Base-by-base conservation (phyloP, 2,888 invertebrate species). In the Tyria jacobaeae region DNA sequence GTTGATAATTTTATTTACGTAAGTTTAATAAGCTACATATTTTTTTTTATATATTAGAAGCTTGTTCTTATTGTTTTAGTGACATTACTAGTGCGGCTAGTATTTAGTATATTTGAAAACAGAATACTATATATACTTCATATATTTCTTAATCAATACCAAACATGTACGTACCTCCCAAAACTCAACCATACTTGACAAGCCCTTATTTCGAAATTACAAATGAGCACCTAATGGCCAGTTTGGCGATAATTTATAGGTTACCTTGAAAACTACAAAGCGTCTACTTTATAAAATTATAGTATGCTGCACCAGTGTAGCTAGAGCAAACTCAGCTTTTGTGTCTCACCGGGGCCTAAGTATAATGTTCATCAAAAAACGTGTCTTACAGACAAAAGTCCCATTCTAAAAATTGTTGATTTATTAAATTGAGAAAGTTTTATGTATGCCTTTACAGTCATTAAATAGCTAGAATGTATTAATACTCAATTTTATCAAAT, bases 231-330 rank as follows among this genome's bases (percentile, higher is more conserved):
- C 21, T 51, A 56, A 12, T 37, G 27, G 27, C 37, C 51, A 44
- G 56, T 44, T 56, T 21, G 50, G 14, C 9, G 31, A 51, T 21
- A 61, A 56, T 61, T 61, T 62, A 53, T 50, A 31, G 21, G 35
- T 50, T 51, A 24, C 31, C 17, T 56, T 12, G 21, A 10, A 49
- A 41, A 63, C 62, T 56, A 27, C 39, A 60, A 4, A 47, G 50
- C 53, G 53, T 58, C 49, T 54, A 39, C 54, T 39, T 62, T 44
- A n/a, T 57, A 35, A 25, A 39, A 9, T 44, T 9, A 17, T 51
- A 57, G 59, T 62, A 50, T 56, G 39, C 49, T 51, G 9, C 3
- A 31, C 31, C 21, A 50, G 34, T 72, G 57, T 48, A 0, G 55
- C 27, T 60, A 74, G 7, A 47, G 34, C 50, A 60, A 51, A 52